These are phyloP conservation scores for Andinoacara biseriatus DNA, from an alignment of 2,113 vertebrate genomes.

Conservation along the genomic window DNA sequence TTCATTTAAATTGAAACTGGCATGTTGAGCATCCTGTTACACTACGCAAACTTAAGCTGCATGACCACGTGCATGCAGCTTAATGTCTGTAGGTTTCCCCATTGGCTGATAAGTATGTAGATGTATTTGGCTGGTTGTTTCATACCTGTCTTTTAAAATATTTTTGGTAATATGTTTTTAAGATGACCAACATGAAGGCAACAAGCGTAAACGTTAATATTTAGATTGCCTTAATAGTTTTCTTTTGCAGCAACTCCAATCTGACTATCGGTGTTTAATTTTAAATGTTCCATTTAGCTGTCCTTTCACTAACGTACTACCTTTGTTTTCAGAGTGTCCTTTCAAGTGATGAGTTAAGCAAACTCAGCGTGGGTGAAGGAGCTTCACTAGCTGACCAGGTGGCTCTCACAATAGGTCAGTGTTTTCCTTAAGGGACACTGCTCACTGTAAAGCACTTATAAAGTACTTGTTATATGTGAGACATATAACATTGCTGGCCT, in stretches of 20 bases:
- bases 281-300: background rate
- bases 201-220: too few relatives aligned
- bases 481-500: background rate
- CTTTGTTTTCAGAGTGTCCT: constrained; percentile 79
- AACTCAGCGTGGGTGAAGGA: constrained; percentile 77
- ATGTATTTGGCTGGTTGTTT: too few relatives aligned
- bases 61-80: background rate
- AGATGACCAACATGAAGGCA: too few relatives aligned
- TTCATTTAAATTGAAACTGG: background rate
- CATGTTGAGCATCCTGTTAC: background rate
- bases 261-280: too few relatives aligned
- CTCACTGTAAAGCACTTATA: background rate
- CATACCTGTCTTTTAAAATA: too few relatives aligned
- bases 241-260: too few relatives aligned
- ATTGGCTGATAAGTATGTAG: too few relatives aligned
- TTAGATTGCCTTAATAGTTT: too few relatives aligned
- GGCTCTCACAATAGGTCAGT: constrained; percentile 87
- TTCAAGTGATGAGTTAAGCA: constrained; percentile 79
- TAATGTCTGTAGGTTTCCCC: too few relatives aligned
- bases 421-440: background rate
- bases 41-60: background rate
- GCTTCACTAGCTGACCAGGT: constrained; percentile 82
- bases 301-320: background rate
- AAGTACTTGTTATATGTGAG: background rate
- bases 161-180: too few relatives aligned